Percentiles rank a stretch among this genome's conserved stretches.
phyloP scores from a whole-genome alignment of 2,797 vertebrate genomes.

The Hippopotamyrus pictus region DNA sequence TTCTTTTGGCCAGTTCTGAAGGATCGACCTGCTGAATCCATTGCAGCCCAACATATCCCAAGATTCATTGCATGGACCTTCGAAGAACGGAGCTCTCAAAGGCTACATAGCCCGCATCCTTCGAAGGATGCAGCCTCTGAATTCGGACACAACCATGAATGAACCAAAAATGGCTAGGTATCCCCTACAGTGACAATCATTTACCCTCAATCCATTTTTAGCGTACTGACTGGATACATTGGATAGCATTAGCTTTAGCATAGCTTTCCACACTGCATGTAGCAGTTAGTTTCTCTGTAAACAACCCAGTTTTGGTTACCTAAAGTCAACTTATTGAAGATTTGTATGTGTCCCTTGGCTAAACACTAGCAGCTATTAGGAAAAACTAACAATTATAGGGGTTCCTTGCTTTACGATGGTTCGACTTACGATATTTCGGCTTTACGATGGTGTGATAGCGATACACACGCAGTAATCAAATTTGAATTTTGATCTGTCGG shows the following conservation, averaged over 20 bases:
- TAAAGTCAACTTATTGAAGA: not conserved
- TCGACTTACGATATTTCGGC: not conserved
- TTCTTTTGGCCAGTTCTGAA: not conserved
- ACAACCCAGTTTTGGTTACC: not conserved
- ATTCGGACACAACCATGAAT: not conserved
- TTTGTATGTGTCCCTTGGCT: not conserved
- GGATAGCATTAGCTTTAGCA: too few relatives aligned
- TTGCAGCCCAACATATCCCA: not conserved
- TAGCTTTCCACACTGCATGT: not conserved
- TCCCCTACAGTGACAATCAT: not conserved
- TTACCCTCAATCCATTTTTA: not conserved
- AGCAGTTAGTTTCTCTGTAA: not conserved
- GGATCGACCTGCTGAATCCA: not conserved
- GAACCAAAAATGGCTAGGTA: not conserved
- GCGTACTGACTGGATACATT: not conserved
- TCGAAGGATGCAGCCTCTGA: not conserved
- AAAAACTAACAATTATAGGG: not conserved
- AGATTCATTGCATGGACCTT: not conserved
- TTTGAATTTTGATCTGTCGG: not conserved
- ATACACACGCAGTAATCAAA: not conserved
- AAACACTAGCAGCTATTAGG: not conserved
- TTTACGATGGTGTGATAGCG: not conserved
- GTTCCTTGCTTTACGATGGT: not conserved
- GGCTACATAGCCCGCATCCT: not conserved
- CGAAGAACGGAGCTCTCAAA: not conserved